Conservation (phyloP, 2,888 invertebrate genomes). For the Ferdinandea cuprea region DNA sequence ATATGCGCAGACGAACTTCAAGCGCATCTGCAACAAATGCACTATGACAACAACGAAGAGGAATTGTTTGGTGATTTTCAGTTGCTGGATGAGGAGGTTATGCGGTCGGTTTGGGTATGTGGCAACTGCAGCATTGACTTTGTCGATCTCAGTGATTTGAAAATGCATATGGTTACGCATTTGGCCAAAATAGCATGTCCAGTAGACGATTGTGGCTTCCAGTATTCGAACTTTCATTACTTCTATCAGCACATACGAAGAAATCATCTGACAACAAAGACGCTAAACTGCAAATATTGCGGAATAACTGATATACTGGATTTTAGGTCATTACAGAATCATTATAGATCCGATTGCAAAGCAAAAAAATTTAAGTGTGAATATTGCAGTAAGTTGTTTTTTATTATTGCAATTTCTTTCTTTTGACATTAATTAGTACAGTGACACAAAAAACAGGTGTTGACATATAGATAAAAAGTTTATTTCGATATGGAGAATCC, state of each 20-base stretch:
- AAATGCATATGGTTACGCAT: constrained; percentile 70
- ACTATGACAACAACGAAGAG: constrained; percentile 51
- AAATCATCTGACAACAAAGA: constrained; percentile 59
- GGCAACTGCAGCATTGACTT: constrained; percentile 57
- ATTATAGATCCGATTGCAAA: constrained; percentile 61
- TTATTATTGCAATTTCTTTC: not conserved
- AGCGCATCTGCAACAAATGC: constrained; percentile 47
- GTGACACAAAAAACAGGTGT: not conserved
- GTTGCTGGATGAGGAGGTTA: constrained; percentile 48
- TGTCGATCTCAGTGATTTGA: constrained; percentile 37
- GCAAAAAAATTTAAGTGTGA: constrained; percentile 63
- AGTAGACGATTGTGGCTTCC: constrained; percentile 55
- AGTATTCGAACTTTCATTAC: constrained; percentile 62
- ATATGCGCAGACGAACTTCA: constrained; percentile 52
- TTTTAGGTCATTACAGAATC: constrained; percentile 60
- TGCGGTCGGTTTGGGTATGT: constrained; percentile 42
- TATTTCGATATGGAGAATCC: no score
- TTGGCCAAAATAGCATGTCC: constrained; percentile 58
- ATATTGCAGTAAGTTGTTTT: constrained; percentile 60
- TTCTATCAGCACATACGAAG: constrained; percentile 64
- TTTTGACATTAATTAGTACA: not conserved
- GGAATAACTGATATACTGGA: constrained; percentile 48
- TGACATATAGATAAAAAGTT: no score
- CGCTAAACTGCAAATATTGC: constrained; percentile 58
- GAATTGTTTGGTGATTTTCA: constrained; percentile 47